Percentiles rank a stretch among this genome's conserved stretches.
phyloP scores from a whole-genome alignment of 1,140 invertebrate genomes.

The Aphis gossypii region DNA sequence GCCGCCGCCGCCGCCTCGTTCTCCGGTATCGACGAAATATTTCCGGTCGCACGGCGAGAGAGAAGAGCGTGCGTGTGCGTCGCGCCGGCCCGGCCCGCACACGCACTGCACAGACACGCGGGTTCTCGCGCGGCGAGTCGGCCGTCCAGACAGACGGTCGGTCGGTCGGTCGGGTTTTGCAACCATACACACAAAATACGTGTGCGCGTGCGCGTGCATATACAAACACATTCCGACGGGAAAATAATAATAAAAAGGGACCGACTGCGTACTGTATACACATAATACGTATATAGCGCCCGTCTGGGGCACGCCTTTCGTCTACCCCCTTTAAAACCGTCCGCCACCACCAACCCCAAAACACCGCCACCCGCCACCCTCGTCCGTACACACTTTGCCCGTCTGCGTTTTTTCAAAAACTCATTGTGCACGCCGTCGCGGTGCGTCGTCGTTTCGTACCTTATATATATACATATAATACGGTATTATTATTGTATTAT shows the following conservation, averaged over 20 bases:
- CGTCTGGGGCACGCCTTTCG: conserved; percentile 16
- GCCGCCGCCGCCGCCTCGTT: neutral
- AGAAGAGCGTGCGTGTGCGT: conserved; percentile 28
- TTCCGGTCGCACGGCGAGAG: conserved; percentile 39
- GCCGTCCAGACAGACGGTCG: conserved; percentile 25
- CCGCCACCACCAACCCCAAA: neutral
- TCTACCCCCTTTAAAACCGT: neutral
- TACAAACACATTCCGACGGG: neutral
- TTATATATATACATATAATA: neutral
- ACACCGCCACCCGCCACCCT: neutral
- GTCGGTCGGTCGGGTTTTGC: conserved; percentile 10
- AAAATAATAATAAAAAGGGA: conserved; percentile 31
- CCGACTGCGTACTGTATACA: neutral
- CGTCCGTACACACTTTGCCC: neutral
- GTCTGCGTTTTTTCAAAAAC: neutral
- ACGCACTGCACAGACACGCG: neutral
- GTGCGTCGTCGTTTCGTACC: neutral
- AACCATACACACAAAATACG: neutral
- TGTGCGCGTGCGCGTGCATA: neutral
- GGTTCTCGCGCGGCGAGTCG: neutral
- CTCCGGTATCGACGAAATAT: conserved; percentile 49
- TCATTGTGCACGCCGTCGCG: neutral
- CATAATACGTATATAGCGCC: neutral
- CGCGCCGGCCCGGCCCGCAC: conserved; percentile 7
- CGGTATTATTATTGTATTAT: neutral